Evolutionary conservation across 2,888 invertebrate genomes (phyloP), one percentile per base, ranked within the genome.

Genomic region (Plutella xylostella): DNA sequence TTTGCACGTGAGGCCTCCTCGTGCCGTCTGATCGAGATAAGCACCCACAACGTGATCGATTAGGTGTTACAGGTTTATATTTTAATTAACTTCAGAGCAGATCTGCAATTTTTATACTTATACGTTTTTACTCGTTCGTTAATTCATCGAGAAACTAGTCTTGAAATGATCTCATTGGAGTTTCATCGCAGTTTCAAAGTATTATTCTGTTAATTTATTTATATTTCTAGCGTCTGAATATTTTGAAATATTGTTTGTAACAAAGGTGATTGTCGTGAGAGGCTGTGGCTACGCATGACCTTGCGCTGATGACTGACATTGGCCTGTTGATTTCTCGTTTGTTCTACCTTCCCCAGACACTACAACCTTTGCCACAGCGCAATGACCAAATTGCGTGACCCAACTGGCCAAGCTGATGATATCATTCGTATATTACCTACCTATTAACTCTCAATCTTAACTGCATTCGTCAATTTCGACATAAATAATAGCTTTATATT

Each of bases 261-360:
- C n/a, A n/a, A n/a, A n/a, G n/a, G n/a, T n/a, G 37, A 11, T 20
- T 37, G 9, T 63, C 62, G 72, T 70, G 72, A 78, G 71, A 66
- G 73, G 75, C 61, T 19, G 12, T 65, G 73, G 75, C 61, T 19
- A 5, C n/a, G 21, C 42, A 9, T 20, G 71, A 72, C 79, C 77
- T 78, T 77, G 76, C 48, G 74, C 48, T 49, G 61, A 63, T 15
- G 21, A 15, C 65, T 77, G 74, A 76, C 79, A 80, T 79, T 78
- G 80, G 65, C 58, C 56, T 58, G 57, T 55, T 58, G 69, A 73
- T 74, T 76, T 76, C 68, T 52, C 55, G 60, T 63, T 69, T 63
- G 55, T 61, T 65, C 55, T 55, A 51, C 55, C 49, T 49, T 50
- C 51, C 51, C 51, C 49, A 48, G 51, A n/a, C 48, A 47, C 43